A percentile compares a stretch with the other conserved stretches of the same genome.
Conservation (phyloP, 2,888 invertebrate species). For the Mythimna loreyi region DNA sequence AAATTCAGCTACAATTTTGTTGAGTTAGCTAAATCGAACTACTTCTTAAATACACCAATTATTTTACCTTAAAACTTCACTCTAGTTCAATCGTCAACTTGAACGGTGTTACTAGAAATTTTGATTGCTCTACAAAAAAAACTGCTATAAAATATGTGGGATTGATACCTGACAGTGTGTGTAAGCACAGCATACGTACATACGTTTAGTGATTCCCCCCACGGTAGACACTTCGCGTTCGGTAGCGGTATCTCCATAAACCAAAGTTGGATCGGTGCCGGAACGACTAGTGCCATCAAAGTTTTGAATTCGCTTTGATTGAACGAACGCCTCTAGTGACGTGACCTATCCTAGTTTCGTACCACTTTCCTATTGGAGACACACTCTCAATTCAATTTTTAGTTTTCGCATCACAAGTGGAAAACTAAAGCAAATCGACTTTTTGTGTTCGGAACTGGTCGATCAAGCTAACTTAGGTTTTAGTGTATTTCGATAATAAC, state of each 20-base stretch:
- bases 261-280: constrained; percentile 66
- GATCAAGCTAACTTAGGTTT: background rate
- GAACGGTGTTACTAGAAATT: background rate
- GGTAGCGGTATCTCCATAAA: constrained; percentile 69
- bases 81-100: background rate
- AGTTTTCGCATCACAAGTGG: constrained; percentile 37
- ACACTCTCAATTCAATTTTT: constrained; percentile 48
- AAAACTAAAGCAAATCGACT: constrained; percentile 17
- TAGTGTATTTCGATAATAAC: too few relatives aligned
- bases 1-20: constrained; percentile 19
- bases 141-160: constrained; percentile 13
- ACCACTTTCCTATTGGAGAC: constrained; percentile 41
- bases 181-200: constrained; percentile 23
- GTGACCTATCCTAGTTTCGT: constrained; percentile 56
- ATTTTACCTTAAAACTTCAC: background rate
- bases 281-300: constrained; percentile 70
- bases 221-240: constrained; percentile 55
- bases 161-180: constrained; percentile 15
- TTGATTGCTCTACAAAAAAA: background rate
- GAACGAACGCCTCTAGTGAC: constrained; percentile 65
- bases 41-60: constrained; percentile 6
- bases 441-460: constrained; percentile 12
- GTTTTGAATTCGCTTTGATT: constrained; percentile 75
- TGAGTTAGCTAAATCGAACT: constrained; percentile 1
- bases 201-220: constrained; percentile 38